Conservation (phyloP, 1,140 invertebrate genomes). For the Campoletis sonorensis region DNA sequence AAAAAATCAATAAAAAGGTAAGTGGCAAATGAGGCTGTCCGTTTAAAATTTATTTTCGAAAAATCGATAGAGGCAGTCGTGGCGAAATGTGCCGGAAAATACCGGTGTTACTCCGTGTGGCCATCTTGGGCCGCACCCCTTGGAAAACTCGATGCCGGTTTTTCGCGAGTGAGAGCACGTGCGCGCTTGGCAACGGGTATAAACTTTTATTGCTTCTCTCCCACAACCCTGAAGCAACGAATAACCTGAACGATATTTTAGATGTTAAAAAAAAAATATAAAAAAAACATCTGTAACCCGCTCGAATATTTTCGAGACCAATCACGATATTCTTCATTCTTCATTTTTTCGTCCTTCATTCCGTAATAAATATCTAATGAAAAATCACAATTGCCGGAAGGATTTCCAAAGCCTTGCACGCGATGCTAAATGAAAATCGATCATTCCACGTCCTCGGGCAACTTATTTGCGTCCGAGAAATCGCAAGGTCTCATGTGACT, state of each 20-base stretch:
- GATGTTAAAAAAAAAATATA: too few species aligned
- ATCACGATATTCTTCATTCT: not conserved
- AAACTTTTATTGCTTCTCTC: constrained; percentile 28
- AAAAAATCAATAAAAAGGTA: not conserved
- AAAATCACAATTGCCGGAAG: constrained; percentile 26
- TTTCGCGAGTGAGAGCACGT: constrained; percentile 58
- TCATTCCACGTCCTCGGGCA: not conserved
- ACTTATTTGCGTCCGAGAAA: not conserved
- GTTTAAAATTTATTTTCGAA: constrained; percentile 56
- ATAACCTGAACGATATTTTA: not conserved
- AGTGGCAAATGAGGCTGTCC: not conserved
- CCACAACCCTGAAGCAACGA: too few species aligned
- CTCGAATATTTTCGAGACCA: not conserved
- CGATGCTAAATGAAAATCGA: constrained; percentile 8
- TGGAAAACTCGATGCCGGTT: constrained; percentile 40
- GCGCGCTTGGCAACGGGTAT: constrained; percentile 39
- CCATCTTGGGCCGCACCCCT: constrained; percentile 73
- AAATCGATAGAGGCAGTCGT: constrained; percentile 58
- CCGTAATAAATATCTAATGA: constrained; percentile 28
- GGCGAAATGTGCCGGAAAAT: not conserved
- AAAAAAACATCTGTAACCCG: not conserved
- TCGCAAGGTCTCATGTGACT: not conserved
- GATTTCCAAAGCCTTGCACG: constrained; percentile 29
- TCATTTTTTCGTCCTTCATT: not conserved
- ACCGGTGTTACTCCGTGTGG: constrained; percentile 54